Evolutionary conservation across 1,140 invertebrate species (phyloP).

Genomic region (Philopotamus ludificatus): DNA sequence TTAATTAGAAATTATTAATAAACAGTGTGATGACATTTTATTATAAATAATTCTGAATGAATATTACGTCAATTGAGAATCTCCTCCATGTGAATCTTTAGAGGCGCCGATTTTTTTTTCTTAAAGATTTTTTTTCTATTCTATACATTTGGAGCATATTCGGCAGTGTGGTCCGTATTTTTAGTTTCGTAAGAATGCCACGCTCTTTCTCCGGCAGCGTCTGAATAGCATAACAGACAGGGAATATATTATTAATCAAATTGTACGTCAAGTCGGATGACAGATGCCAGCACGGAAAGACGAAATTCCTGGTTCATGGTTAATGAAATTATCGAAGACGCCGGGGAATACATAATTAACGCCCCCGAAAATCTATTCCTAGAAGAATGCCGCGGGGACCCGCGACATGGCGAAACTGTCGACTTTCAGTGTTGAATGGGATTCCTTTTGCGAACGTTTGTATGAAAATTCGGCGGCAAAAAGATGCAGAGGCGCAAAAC

Average conservation of each 20-base stretch:
- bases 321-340: slow-evolving; percentile 16
- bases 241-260: slow-evolving; percentile 22
- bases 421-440: slow-evolving; percentile 6
- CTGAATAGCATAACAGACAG: background rate
- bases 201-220: background rate
- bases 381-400: slow-evolving; percentile 3
- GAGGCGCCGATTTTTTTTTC: no score
- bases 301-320: background rate
- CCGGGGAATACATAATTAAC: slow-evolving; percentile 12
- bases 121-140: no score
- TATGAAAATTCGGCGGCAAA: slow-evolving; percentile 8
- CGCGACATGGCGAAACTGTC: background rate
- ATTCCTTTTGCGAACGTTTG: slow-evolving; percentile 9
- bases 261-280: slow-evolving; percentile 8
- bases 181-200: slow-evolving; percentile 14
- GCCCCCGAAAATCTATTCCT: slow-evolving; percentile 17
- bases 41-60: no score
- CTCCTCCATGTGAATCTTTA: no score
- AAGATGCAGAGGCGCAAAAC: slow-evolving; percentile 9
- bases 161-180: background rate
- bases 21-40: no score
- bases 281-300: background rate
- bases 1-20: no score
- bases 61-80: no score
- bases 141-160: no score